phyloP scores from a whole-genome alignment of 2,113 vertebrate genomes.

The Pseudopipra pipra region DNA sequence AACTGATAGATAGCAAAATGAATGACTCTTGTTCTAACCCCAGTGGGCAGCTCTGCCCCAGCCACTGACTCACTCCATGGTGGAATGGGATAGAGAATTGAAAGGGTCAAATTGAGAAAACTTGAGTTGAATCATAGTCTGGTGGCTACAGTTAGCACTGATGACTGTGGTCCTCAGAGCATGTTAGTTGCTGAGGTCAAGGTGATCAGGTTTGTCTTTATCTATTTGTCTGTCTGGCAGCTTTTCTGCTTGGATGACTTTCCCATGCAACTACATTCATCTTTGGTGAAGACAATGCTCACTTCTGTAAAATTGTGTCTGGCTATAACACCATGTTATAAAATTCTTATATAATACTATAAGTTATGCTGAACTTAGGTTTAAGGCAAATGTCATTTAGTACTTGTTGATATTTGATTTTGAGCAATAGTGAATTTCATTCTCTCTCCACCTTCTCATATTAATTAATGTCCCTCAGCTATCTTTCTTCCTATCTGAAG shows the following conservation, averaged over 20 bases:
- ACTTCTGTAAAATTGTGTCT: background rate
- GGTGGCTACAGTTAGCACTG: rapidly evolving
- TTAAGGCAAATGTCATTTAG: background rate
- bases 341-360: background rate
- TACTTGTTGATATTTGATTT: background rate
- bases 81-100: background rate
- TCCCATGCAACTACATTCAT: background rate
- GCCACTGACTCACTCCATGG: rapidly evolving
- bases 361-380: background rate
- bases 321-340: background rate
- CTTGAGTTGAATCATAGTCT: background rate
- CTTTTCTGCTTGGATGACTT: background rate
- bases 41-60: background rate
- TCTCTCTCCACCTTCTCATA: background rate
- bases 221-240: background rate
- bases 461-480: background rate
- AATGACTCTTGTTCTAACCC: background rate
- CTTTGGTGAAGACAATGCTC: background rate
- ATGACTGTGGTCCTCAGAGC: background rate
- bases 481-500: background rate
- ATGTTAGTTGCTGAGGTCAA: background rate
- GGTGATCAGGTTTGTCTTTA: background rate
- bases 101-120: background rate
- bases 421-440: background rate
- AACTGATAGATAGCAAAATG: background rate